Evolutionary conservation across 2,797 vertebrate species (phyloP).

Genomic region (Oryzias dopingdopingensis): DNA sequence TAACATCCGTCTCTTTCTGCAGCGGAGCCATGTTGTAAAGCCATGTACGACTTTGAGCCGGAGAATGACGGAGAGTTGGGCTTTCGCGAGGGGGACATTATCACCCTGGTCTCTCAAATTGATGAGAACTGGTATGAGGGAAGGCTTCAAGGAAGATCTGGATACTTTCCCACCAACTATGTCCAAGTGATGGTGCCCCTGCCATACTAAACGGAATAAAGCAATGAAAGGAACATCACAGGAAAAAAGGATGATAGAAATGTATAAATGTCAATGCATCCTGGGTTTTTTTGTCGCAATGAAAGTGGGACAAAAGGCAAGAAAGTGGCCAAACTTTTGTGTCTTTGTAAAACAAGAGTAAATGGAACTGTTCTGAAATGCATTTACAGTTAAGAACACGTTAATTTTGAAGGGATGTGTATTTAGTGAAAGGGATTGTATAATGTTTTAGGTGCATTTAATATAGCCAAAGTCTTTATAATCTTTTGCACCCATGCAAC

Average conservation of each 20-base stretch:
- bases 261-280: conserved; percentile 13
- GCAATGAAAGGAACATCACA: conserved; percentile 3
- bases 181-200: conserved; percentile 93
- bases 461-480: conserved; percentile 23
- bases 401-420: background rate
- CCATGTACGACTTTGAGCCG: conserved; percentile 94
- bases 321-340: conserved; percentile 24
- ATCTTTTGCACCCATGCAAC: conserved; percentile 61
- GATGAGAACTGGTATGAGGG: conserved; percentile 99
- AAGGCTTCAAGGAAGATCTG: conserved; percentile 82
- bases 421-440: conserved; percentile 5
- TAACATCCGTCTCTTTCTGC: conserved; percentile 22
- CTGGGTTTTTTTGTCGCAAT: conserved; percentile 8
- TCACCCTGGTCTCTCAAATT: conserved; percentile 90
- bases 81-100: conserved; percentile 92
- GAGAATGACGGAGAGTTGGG: conserved; percentile 94
- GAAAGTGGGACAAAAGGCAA: conserved; percentile 34
- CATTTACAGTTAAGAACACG: conserved; percentile 9
- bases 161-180: conserved; percentile 96
- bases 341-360: conserved; percentile 5
- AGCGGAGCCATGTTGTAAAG: conserved; percentile 91
- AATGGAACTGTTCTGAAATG: conserved; percentile 1
- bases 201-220: conserved; percentile 72
- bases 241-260: background rate
- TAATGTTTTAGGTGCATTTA: conserved; percentile 26